phyloP scores from a whole-genome alignment of 2,113 vertebrate species.

The Saguinus imperator region DNA sequence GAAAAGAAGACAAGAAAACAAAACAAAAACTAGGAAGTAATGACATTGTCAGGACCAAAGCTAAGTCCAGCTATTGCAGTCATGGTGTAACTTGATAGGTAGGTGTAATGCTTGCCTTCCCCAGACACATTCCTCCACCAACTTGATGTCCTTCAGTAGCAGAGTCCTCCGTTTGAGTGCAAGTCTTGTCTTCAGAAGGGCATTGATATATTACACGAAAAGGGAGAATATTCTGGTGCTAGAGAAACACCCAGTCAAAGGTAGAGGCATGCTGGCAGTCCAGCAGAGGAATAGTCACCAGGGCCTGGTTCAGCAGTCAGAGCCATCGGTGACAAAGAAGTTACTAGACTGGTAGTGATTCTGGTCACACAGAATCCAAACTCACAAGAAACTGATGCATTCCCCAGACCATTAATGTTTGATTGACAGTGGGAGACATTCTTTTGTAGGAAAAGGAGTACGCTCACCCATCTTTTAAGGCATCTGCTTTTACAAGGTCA shows the following conservation, averaged over 20 bases:
- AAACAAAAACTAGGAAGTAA: neutral
- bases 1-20: neutral
- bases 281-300: neutral
- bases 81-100: neutral
- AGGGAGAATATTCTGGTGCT: neutral
- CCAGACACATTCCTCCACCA: neutral
- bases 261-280: neutral
- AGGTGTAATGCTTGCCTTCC: neutral
- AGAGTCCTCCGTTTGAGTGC: neutral
- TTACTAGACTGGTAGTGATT: neutral
- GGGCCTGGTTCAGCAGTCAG: neutral
- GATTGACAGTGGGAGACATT: neutral
- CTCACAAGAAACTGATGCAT: neutral
- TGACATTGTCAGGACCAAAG: neutral
- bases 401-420: neutral
- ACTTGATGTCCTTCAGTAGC: neutral
- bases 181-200: neutral
- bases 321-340: neutral
- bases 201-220: neutral
- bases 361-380: neutral
- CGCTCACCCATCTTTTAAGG: neutral
- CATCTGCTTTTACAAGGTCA: neutral
- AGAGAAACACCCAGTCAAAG: neutral
- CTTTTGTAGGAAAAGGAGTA: neutral
- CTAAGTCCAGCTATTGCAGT: neutral